A percentile compares a stretch with the other conserved stretches of the same genome.
Conservation (phyloP, 2,888 invertebrate genomes). For the Galerucella nymphaeae region DNA sequence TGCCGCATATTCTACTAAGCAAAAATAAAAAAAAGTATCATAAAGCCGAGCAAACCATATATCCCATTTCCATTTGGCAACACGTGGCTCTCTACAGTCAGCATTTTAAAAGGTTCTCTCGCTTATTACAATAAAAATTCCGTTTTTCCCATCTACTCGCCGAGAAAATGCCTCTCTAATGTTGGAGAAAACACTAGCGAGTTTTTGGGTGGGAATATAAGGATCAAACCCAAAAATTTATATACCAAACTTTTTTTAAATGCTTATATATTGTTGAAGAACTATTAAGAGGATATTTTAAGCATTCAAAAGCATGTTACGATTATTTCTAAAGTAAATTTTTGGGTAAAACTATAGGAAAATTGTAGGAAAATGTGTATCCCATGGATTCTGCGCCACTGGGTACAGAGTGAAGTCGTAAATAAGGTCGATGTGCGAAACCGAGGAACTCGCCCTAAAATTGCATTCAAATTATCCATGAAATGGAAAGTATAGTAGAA, state of each 20-base stretch:
- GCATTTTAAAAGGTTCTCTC: conserved; percentile 58
- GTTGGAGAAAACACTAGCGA: conserved; percentile 44
- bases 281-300: too few species aligned
- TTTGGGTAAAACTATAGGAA: too few species aligned
- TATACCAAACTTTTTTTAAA: not conserved
- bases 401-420: conserved; percentile 54
- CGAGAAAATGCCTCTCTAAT: conserved; percentile 58
- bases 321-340: too few species aligned
- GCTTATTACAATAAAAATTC: conserved; percentile 61
- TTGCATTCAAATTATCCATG: conserved; percentile 57
- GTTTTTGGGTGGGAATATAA: not conserved
- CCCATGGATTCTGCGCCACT: not conserved
- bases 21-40: conserved; percentile 34
- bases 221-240: not conserved
- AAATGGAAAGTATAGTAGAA: conserved; percentile 57
- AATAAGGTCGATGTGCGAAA: conserved; percentile 60
- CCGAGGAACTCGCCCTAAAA: conserved; percentile 54
- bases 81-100: conserved; percentile 59
- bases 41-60: conserved; percentile 47
- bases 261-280: too few species aligned
- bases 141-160: conserved; percentile 42
- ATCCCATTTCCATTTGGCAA: conserved; percentile 56
- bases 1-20: conserved; percentile 27
- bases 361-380: not conserved
- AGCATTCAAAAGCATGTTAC: too few species aligned